These are phyloP conservation scores for Apistogramma diplotaenia DNA, from an alignment of 2,113 vertebrate genomes.

Conservation along the genomic window DNA sequence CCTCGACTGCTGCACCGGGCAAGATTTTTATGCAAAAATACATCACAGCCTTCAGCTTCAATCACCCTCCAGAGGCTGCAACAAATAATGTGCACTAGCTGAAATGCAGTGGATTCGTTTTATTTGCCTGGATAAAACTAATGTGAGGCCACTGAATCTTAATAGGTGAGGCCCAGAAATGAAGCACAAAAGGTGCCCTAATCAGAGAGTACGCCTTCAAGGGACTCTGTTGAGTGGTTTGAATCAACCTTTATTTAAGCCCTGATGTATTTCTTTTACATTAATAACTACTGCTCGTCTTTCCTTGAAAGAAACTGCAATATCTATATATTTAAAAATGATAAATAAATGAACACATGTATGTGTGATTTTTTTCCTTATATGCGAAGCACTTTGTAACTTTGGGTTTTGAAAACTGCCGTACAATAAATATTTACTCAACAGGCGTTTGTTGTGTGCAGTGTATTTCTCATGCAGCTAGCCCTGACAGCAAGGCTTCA, in stretches of 20 bases:
- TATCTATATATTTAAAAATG: too few relatives aligned
- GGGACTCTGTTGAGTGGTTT: background rate
- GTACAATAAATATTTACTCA: background rate
- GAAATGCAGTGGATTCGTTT: background rate
- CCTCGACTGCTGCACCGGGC: background rate
- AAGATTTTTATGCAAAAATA: background rate
- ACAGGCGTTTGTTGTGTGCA: background rate
- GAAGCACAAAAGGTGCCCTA: background rate
- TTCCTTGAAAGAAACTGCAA: too few relatives aligned
- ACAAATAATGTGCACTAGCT: background rate
- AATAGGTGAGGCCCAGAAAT: background rate
- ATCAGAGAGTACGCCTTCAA: background rate
- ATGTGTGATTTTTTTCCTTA: background rate
- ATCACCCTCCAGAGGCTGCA: background rate
- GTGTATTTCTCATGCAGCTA: too few relatives aligned
- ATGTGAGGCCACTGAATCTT: background rate
- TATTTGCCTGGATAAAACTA: background rate
- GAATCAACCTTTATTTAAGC: background rate
- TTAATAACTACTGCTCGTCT: background rate
- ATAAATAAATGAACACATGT: background rate
- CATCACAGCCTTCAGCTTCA: background rate
- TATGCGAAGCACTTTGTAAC: background rate
- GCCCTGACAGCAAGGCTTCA: too few relatives aligned
- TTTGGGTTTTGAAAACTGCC: background rate
- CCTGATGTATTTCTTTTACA: background rate